Evolutionary conservation across 2,113 vertebrate genomes (phyloP), one percentile per base, ranked within the genome.

Genomic region (Melanostigma gelatinosum): DNA sequence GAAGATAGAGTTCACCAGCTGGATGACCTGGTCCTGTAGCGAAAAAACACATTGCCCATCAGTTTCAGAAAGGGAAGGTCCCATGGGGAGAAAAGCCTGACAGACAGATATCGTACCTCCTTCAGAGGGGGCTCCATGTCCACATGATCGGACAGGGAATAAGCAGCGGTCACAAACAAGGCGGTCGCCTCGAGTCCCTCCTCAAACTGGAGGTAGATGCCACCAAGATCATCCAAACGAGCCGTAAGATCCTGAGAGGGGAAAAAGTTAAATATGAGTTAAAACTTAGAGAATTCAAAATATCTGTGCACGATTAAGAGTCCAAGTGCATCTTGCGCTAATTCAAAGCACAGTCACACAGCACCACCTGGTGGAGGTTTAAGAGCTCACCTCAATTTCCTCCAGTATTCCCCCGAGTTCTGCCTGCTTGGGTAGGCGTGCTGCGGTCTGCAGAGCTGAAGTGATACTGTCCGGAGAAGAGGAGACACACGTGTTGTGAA

Each of bases 181-280:
- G 97, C 97, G 0, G 98, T 99, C 1, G 96, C 95, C 92, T 99
- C 98, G 12, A 99, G 95, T 40, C 98, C 98, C 91, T 99, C 98
- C 88, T 99, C 98, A 93, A 99, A 99, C 85, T 99, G 98, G 29
- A 99, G 96, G 91, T 97, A 99, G 66, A 99, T 79, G 11, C 97
- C 97, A 27, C 98, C 98, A 9, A 99, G 92, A 81, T 99, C 98
- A 94, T 99, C 98, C 89, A 99, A 85, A n/a, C 97, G 97, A 63
- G 97, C 98, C 0, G 97, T 98, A 82, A 99, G 95, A 89, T 99
- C 98, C 98, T 99, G 86, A 60, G 16, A 77, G 7, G 42, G 22
- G 9, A 22, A 63, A 36, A 27, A 48, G 2, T 2, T 2, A 80
- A 4, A 82, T 18, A 24, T 0, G 1, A 18, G 2, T 24, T 46